Base-by-base conservation (phyloP, 2,888 invertebrate species). In the Lordiphosa andalusiaca region DNA sequence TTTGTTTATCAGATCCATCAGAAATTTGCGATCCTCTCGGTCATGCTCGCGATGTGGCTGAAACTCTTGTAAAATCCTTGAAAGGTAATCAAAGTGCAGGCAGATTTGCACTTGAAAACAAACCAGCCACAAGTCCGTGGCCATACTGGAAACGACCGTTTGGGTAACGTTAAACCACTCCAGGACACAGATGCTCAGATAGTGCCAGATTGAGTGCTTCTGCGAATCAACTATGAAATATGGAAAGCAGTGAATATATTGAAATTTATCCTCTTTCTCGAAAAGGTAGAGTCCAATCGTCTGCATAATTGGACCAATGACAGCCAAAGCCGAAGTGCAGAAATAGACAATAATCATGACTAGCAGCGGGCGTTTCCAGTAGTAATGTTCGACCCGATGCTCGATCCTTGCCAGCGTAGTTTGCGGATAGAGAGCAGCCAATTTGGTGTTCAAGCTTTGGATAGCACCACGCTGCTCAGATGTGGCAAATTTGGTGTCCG, bases 21-120 rank as follows among this genome's bases (percentile, higher is more conserved):
- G 21, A 9, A 78, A 67, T 4, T 48, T 5, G 1, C 44, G 50
- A 35, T 73, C 71, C 0, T 6, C 7, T 0, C n/a, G 10, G 9
- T 71, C 71, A 10, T 55, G 40, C 0, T 36, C 41, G 16, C 40
- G 33, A 21, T 64, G 59, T 1, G 87, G 85, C 3, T 67, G 25
- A 48, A 80, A 82, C 2, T 37, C 49, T 30, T 75, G 58, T 10
- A 87, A 38, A 2, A 62, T 47, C 13, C 60, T 54, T 0, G 69
- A 72, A n/a, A 86, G 66, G 25, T 75, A 67, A 16, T 76, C 73
- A n/a, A 87, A 72, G 33, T 87, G 88, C 73, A 87, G 77, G 56
- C 77, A 83, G 25, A 87, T 67, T 62, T 87, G 88, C 7, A 68
- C 46, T 4, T 73, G 65, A 38, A 77, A 75, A 23, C 61, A 71